These are phyloP conservation scores for Spinus olivaceus DNA, from an alignment of 2,797 vertebrate genomes.

Conservation along the genomic window DNA sequence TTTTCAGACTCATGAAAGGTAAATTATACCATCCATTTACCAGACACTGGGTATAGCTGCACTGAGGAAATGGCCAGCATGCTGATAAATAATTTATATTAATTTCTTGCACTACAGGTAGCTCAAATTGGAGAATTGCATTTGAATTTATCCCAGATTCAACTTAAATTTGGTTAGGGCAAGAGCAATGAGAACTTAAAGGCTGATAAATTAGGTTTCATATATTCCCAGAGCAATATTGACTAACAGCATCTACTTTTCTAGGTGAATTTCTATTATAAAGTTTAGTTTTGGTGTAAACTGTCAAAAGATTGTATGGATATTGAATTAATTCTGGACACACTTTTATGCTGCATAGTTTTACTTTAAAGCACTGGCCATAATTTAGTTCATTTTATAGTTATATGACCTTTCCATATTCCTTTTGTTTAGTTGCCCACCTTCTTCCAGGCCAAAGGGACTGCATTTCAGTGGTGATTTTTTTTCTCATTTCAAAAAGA, in stretches of 20 bases:
- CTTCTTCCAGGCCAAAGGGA: background rate
- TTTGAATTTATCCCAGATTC: background rate
- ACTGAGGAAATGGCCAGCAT: background rate
- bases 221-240: background rate
- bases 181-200: background rate
- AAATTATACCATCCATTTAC: background rate
- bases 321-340: background rate
- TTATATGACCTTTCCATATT: background rate
- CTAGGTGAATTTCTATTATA: background rate
- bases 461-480: background rate
- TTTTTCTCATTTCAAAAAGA: background rate
- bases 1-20: background rate
- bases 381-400: background rate
- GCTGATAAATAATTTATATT: background rate
- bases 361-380: background rate
- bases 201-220: background rate
- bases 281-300: background rate
- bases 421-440: background rate
- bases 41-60: background rate
- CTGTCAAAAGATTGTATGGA: background rate
- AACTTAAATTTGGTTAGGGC: background rate
- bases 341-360: background rate
- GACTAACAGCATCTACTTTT: background rate
- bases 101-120: background rate
- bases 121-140: background rate